Conservation (phyloP, 2,113 vertebrate species). For the Megaleporinus macrocephalus region DNA sequence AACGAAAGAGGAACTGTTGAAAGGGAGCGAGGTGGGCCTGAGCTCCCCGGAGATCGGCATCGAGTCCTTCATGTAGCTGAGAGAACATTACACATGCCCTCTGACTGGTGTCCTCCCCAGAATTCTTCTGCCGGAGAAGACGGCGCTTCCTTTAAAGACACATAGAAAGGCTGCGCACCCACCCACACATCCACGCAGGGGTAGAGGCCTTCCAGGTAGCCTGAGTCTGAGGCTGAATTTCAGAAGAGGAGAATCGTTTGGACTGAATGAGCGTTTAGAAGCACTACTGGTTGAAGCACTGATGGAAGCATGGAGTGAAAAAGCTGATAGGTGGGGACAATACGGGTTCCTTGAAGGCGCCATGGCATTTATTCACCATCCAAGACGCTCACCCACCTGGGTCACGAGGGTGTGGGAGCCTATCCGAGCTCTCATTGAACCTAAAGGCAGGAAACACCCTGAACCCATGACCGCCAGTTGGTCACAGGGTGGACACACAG, state of each 20-base stretch:
- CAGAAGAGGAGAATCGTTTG: constrained; percentile 41
- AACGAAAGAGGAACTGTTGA: constrained; percentile 6
- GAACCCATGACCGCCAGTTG: no score
- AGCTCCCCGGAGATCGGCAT: background rate
- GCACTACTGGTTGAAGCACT: background rate
- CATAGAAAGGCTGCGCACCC: constrained; percentile 14
- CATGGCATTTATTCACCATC: no score
- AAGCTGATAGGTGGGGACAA: background rate
- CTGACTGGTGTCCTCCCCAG: constrained; percentile 23
- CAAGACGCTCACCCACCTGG: no score
- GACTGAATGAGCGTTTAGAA: constrained; percentile 31
- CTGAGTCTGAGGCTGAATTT: constrained; percentile 8
- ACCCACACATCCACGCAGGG: background rate
- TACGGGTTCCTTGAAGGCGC: background rate
- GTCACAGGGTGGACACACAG: no score
- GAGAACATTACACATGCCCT: constrained; percentile 34
- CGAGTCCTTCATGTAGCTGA: constrained; percentile 1
- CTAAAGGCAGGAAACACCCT: no score
- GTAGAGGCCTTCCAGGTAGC: background rate
- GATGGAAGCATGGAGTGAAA: constrained; percentile 8
- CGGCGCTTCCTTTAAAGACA: constrained; percentile 11
- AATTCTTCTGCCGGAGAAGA: constrained; percentile 8
- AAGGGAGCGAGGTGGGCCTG: constrained; percentile 12
- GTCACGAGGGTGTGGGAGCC: no score
- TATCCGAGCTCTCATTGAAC: no score